Conservation (phyloP, 2,113 vertebrate species). For the Cathartes aura region DNA sequence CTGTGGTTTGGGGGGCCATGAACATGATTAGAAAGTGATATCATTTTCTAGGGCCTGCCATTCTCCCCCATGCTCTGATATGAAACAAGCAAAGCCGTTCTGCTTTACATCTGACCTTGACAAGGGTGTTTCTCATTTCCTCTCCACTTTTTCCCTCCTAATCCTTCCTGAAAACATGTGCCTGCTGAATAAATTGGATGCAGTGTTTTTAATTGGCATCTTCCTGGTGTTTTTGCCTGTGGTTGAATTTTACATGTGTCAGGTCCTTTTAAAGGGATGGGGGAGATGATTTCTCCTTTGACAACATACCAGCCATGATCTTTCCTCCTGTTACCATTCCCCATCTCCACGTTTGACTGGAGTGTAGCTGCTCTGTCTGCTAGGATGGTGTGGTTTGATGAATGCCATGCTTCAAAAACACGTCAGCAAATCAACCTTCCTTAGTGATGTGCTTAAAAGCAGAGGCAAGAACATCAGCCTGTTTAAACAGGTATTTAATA, state of each 20-base stretch:
- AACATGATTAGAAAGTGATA: neutral
- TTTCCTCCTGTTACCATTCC: neutral
- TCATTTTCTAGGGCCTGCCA: neutral
- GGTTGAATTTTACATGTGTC: neutral
- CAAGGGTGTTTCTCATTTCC: conserved; percentile 68
- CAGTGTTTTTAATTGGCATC: conserved; percentile 23
- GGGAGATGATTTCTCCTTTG: neutral
- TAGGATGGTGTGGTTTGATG: neutral
- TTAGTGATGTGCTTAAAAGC: neutral
- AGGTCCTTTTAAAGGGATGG: neutral
- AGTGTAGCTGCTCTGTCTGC: neutral
- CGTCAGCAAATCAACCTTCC: neutral
- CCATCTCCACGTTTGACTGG: neutral
- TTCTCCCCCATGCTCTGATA: neutral
- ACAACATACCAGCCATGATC: rapidly evolving
- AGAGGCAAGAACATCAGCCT: neutral
- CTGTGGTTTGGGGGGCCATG: neutral
- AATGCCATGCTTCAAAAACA: neutral
- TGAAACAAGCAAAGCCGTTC: conserved; percentile 16
- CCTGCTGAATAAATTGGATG: conserved; percentile 29
- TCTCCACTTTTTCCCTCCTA: neutral
- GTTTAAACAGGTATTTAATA: neutral
- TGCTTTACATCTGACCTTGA: conserved; percentile 61
- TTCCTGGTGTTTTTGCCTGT: neutral
- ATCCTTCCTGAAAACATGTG: conserved; percentile 52